Conservation (phyloP, 2,888 invertebrate species). For the Cheilosia scutellata region DNA sequence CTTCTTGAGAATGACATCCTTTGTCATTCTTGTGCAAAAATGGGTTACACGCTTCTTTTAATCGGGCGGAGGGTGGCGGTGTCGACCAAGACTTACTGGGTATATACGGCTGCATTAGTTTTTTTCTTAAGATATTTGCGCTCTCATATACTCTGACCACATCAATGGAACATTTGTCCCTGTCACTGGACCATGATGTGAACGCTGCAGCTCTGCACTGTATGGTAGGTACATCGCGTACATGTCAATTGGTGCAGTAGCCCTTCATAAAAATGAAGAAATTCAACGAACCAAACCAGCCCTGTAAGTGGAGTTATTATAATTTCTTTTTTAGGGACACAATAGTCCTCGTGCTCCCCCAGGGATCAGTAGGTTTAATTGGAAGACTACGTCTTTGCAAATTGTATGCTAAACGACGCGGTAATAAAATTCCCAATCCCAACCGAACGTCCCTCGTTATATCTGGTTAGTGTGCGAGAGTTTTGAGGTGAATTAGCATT, state of each 20-base stretch:
- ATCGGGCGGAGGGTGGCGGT: constrained; percentile 30
- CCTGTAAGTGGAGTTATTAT: constrained; percentile 72
- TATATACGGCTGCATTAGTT: constrained; percentile 7
- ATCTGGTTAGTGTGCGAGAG: constrained; percentile 32
- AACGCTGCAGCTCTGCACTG: constrained; percentile 31
- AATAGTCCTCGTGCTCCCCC: constrained; percentile 48
- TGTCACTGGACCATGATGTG: constrained; percentile 71
- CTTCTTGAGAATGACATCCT: constrained; percentile 68
- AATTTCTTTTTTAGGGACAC: constrained; percentile 72
- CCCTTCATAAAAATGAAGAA: constrained; percentile 75
- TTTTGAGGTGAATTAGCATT: constrained; percentile 72
- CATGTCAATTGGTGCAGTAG: constrained; percentile 68
- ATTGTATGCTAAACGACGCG: constrained; percentile 74
- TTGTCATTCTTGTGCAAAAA: constrained; percentile 73
- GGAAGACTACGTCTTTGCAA: constrained; percentile 68
- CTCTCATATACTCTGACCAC: constrained; percentile 20
- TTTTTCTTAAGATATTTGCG: not conserved
- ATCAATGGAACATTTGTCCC: constrained; percentile 66
- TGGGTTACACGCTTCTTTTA: constrained; percentile 67
- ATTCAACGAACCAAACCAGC: constrained; percentile 43
- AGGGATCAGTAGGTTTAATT: constrained; percentile 69
- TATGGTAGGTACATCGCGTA: constrained; percentile 53
- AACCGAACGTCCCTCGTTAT: constrained; percentile 62
- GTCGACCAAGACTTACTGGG: not conserved
- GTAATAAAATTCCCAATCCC: constrained; percentile 73